A percentile compares a stretch with the other conserved stretches of the same genome.
Evolutionary conservation across 2,888 invertebrate species (phyloP).

Genomic region (Agrotis exclamationis): DNA sequence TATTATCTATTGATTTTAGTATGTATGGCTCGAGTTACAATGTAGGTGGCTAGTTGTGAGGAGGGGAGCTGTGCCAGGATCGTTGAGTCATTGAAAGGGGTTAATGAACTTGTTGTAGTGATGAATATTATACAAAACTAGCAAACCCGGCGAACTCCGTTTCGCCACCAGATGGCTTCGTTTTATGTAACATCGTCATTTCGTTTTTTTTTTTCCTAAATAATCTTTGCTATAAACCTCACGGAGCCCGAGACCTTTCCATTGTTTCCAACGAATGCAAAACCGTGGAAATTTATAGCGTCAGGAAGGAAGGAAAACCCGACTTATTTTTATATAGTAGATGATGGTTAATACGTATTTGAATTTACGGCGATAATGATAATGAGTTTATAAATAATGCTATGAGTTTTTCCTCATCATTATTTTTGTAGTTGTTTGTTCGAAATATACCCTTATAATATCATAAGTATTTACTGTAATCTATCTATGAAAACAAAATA

Average conservation of each 20-base stretch:
- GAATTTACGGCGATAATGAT: constrained; percentile 18
- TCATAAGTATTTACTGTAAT: neutral
- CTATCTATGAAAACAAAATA: neutral
- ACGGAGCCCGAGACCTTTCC: too few relatives aligned
- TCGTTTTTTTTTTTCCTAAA: too few relatives aligned
- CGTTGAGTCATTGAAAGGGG: constrained; percentile 27
- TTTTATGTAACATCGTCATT: too few relatives aligned
- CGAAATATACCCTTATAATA: neutral
- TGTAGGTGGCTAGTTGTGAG: neutral
- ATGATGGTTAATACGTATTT: neutral
- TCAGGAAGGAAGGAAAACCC: too few relatives aligned
- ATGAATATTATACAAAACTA: constrained; percentile 10
- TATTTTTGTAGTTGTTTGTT: neutral
- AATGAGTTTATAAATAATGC: constrained; percentile 4
- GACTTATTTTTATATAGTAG: too few relatives aligned
- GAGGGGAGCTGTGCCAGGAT: constrained; percentile 16
- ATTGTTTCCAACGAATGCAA: too few relatives aligned
- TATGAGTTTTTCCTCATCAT: neutral
- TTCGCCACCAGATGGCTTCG: too few relatives aligned
- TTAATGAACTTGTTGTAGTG: constrained; percentile 19
- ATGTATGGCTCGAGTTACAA: constrained; percentile 34
- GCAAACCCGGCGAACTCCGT: too few relatives aligned
- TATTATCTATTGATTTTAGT: constrained; percentile 47
- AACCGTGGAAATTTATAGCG: too few relatives aligned
- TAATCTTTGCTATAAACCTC: too few relatives aligned